Percentiles rank a stretch among this genome's conserved stretches.
Conservation (phyloP, 2,113 vertebrate species). For the Carlito syrichta region DNA sequence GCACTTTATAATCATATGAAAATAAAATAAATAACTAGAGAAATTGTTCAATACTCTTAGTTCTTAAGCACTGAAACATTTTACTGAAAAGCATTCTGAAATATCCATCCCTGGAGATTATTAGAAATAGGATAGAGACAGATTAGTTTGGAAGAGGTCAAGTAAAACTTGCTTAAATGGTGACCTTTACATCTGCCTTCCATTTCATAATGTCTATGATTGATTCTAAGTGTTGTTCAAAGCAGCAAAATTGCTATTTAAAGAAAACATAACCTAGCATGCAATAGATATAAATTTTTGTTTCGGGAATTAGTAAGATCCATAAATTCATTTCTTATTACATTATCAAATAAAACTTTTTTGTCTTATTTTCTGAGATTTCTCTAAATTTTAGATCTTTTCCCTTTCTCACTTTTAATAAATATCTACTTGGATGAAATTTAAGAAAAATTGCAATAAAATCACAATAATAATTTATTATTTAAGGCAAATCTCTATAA, state of each 20-base stretch:
- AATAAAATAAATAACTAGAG: not conserved
- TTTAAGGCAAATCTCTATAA: not conserved
- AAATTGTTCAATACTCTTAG: not conserved
- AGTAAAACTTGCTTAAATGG: not conserved
- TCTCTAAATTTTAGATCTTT: not conserved
- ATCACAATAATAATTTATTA: not conserved
- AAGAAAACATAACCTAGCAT: not conserved
- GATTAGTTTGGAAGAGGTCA: conserved; percentile 18
- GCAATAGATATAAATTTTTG: not conserved
- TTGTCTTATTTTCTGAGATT: not conserved
- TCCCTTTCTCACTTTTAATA: not conserved
- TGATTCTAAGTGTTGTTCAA: conserved; percentile 10
- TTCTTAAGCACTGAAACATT: not conserved
- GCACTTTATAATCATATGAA: not conserved
- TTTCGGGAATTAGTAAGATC: not conserved
- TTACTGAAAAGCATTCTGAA: conserved; percentile 1
- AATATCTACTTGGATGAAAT: conserved; percentile 16
- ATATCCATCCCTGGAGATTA: not conserved
- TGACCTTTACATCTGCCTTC: conserved; percentile 33
- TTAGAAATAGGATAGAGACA: conserved; percentile 5
- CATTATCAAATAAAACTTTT: not conserved
- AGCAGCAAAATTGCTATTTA: conserved; percentile 17
- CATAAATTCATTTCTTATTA: not conserved
- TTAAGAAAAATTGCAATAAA: not conserved
- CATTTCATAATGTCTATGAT: not conserved